Evolutionary conservation across 2,888 invertebrate genomes (phyloP), one percentile per base, ranked within the genome.

Genomic region (Brachypterus glaber): DNA sequence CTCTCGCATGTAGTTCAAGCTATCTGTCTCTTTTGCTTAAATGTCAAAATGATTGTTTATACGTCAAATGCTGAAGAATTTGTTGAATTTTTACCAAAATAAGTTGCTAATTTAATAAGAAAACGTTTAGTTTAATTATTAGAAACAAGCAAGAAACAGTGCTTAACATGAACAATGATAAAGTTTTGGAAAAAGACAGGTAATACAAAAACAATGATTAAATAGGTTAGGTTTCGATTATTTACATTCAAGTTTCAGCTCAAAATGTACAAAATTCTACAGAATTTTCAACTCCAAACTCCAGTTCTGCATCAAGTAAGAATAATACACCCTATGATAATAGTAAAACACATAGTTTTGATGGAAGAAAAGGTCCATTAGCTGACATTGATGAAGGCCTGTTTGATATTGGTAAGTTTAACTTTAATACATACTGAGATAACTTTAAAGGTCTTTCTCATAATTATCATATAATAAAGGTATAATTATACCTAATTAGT

Each of bases 121-220:
- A n/a, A n/a, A n/a, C n/a, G n/a, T n/a, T n/a, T n/a, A n/a, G n/a
- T n/a, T n/a, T n/a, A n/a, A n/a, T n/a, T n/a, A n/a, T n/a, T n/a
- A n/a, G n/a, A n/a, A n/a, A n/a, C n/a, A n/a, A n/a, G n/a, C 17
- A 14, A 16, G n/a, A 11, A 16, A 16, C 7, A 30, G n/a, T 30
- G 17, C n/a, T 44, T 46, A 54, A 53, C 50, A 58, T 59, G 57
- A 67, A 71, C 69, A 66, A 82, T 82, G 81, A 74, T 82, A 63
- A 79, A 81, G 66, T 82, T 82, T 69, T 81, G 81, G 80, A 82
- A 78, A 67, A 82, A 78, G 67, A 70, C 78, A 69, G 77, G 79
- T 78, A 73, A 33, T 30, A 40, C 35, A 35, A 35, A 27, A 33
- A 31, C 24, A 32, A 24, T 35, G n/a, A 34, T n/a, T n/a, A 33